Conservation (phyloP, 2,113 vertebrate species). For the Zosterops lateralis region DNA sequence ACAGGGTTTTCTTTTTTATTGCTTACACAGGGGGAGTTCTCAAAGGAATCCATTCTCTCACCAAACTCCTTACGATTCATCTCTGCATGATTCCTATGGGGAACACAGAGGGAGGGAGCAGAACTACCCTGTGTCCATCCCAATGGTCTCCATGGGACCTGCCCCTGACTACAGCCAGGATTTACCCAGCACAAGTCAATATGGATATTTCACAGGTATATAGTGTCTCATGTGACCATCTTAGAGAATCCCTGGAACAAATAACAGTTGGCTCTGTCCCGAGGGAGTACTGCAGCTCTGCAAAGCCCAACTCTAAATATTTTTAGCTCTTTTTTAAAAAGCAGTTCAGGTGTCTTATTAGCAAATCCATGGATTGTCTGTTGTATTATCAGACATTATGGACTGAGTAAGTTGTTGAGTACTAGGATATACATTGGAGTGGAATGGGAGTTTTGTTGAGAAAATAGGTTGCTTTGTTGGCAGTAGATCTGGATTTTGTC, state of each 20-base stretch:
- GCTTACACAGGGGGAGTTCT: background rate
- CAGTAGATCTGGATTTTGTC: background rate
- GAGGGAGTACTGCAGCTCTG: background rate
- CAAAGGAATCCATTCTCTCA: background rate
- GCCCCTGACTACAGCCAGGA: background rate
- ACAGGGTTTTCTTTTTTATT: background rate
- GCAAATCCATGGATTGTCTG: background rate
- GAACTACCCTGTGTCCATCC: slow-evolving; percentile 15
- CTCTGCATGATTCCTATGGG: background rate
- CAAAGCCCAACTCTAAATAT: background rate
- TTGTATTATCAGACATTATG: background rate
- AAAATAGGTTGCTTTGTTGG: background rate
- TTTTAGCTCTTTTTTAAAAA: background rate
- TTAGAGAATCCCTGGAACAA: background rate
- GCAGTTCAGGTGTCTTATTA: background rate
- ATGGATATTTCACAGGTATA: slow-evolving; percentile 54
- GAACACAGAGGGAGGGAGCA: background rate
- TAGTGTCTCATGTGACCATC: background rate
- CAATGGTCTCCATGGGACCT: slow-evolving; percentile 26
- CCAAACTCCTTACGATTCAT: background rate
- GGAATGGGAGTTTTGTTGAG: background rate
- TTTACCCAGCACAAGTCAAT: background rate
- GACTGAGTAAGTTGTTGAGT: background rate
- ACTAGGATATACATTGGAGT: background rate
- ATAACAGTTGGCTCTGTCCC: background rate